phyloP scores from a whole-genome alignment of 53 echinoderm and acorn worm genomes.

The Henricia sp. region DNA sequence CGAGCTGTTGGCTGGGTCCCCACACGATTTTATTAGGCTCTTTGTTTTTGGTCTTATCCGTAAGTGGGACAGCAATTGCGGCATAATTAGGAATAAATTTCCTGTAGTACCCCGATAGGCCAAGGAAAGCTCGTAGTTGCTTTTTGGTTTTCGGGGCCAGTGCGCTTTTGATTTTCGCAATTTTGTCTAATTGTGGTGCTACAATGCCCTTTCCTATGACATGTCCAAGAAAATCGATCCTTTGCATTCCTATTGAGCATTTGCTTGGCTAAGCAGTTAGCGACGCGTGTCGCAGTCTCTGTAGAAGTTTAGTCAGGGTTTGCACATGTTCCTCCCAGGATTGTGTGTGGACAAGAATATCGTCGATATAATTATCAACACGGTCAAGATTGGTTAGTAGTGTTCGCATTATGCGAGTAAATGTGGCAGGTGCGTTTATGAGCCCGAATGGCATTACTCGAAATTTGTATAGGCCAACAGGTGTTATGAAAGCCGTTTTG shows the following conservation, averaged over 20 bases:
- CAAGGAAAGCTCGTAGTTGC: constrained; percentile 46
- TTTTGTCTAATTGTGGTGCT: constrained; percentile 3
- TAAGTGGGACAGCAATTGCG: constrained; percentile 37
- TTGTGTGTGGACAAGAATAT: constrained; percentile 39
- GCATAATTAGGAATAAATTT: constrained; percentile 39
- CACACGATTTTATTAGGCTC: constrained; percentile 2
- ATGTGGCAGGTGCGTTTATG: constrained; percentile 52
- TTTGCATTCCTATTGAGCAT: neutral
- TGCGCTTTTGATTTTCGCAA: constrained; percentile 3
- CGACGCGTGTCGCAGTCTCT: neutral
- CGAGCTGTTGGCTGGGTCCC: neutral
- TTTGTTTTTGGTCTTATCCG: constrained; percentile 16
- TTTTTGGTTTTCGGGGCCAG: constrained; percentile 34
- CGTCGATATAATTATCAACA: constrained; percentile 38
- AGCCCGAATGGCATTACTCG: constrained; percentile 55
- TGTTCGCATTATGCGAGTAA: constrained; percentile 50
- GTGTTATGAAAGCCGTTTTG: constrained; percentile 30
- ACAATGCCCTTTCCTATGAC: neutral
- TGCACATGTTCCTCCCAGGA: constrained; percentile 28
- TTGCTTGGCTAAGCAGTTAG: constrained; percentile 12
- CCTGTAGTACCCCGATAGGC: constrained; percentile 30
- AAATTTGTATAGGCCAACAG: constrained; percentile 52
- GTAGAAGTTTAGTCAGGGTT: constrained; percentile 5
- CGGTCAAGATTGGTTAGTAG: constrained; percentile 15
- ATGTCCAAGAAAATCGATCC: constrained; percentile 40